Evolutionary conservation across 2,888 invertebrate species (phyloP).

Genomic region (Poecilus cupreus): DNA sequence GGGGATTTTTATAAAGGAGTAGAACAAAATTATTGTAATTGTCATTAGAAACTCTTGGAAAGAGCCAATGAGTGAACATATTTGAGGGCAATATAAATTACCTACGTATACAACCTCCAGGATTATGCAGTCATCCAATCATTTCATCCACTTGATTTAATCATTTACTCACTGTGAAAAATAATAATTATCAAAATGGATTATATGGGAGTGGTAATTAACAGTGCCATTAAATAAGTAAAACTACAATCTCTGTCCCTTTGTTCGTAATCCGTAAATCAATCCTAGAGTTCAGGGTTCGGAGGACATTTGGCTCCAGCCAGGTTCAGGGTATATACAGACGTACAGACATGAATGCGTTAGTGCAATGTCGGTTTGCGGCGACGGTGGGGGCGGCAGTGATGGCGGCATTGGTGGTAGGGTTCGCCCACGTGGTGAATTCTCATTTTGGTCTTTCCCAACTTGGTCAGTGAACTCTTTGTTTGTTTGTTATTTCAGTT

Average conservation of each 20-base stretch:
- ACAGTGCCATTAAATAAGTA: neutral
- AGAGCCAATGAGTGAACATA: too few species aligned
- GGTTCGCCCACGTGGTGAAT: neutral
- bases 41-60: too few species aligned
- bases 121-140: too few species aligned
- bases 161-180: neutral
- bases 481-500: too few species aligned
- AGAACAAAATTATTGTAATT: too few species aligned
- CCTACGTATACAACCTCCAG: too few species aligned
- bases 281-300: neutral
- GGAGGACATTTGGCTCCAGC: too few species aligned
- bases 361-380: constrained; percentile 1
- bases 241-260: neutral
- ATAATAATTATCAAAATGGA: neutral
- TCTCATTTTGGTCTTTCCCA: neutral
- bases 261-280: neutral
- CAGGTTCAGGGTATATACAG: neutral
- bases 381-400: neutral
- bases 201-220: neutral
- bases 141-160: too few species aligned
- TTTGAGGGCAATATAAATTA: too few species aligned
- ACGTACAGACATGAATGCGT: constrained; percentile 4
- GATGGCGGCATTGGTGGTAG: neutral
- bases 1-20: too few species aligned
- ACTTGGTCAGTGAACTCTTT: neutral